Evolutionary conservation across 2,888 invertebrate genomes (phyloP), one percentile per base, ranked within the genome.

Genomic region (Drosophila sordidula): DNA sequence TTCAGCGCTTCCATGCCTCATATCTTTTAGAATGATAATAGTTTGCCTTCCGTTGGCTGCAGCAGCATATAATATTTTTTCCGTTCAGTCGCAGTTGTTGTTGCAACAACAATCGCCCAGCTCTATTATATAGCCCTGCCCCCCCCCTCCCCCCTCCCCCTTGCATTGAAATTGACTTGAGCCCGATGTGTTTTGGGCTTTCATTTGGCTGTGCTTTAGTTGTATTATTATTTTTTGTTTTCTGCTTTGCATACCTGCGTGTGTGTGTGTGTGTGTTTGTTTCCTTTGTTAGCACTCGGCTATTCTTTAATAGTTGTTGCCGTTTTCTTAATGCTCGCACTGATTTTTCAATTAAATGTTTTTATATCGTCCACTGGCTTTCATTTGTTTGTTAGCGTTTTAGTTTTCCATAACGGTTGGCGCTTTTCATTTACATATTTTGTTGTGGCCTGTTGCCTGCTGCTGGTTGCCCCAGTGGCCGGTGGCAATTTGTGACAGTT

Each of bases 11-110:
- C 79, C 66, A 68, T 82, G 74, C 57, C 72, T 88, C 76, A 83
- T 87, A 82, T 86, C 80, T 83, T 80, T 70, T 74, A 69, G 80
- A 86, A 89, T 83, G 80, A 86, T 86, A 89, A 87, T 86, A 82
- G 88, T 87, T 70, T 49, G 78, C 86, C 82, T 87, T 89, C 79
- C 70, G 82, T 75, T 79, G 71, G 51, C 57, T 47, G 57, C 75
- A 65, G 64, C 87, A 63, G 42, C 51, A 67, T 25, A 63, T 36
- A 50, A 64, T 51, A 47, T 65, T 45, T 49, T 50, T 45, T 50
- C 46, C 56, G 25, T 64, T 68, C 54, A 16, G 26, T 41, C 51
- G 41, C 49, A 44, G 38, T 38, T 64, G 49, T 67, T 72, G 70
- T 62, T 69, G 56, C 18, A 64, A 34, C 25, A 32, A 14, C 39